Percentiles rank a stretch among this genome's conserved stretches.
Evolutionary conservation across 2,113 vertebrate species (phyloP).

Genomic region (Anguilla rostrata): DNA sequence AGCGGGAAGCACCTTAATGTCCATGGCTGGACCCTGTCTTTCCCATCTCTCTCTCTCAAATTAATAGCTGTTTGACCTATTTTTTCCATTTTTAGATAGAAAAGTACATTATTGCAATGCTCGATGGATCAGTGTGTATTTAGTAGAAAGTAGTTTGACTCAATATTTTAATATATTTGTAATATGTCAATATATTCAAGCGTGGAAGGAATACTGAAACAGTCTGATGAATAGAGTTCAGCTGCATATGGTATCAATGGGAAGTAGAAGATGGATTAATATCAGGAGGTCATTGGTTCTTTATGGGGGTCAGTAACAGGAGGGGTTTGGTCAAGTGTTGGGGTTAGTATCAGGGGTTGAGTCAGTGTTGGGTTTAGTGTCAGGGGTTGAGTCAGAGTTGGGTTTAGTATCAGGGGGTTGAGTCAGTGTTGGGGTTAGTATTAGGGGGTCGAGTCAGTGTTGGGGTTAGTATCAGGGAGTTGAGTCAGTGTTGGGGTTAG

Average conservation of each 20-base stretch:
- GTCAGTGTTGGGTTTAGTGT: too few species aligned
- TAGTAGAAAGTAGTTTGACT: not conserved
- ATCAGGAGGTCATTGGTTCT: not conserved
- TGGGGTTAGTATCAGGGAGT: slow-evolving; percentile 41
- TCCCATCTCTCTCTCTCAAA: slow-evolving; percentile 16
- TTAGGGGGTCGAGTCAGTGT: not conserved
- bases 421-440: too few species aligned
- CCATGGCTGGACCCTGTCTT: not conserved
- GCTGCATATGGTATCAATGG: not conserved
- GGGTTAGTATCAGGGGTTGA: too few species aligned
- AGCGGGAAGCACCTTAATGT: not conserved
- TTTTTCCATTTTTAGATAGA: not conserved
- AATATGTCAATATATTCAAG: too few species aligned
- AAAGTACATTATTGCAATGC: not conserved
- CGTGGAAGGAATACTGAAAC: too few species aligned
- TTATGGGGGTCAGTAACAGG: too few species aligned
- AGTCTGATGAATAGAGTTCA: too few species aligned
- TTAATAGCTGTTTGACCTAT: slow-evolving; percentile 16
- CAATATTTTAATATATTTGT: too few species aligned
- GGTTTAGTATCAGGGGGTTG: too few species aligned
- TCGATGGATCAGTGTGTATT: not conserved
- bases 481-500: too few species aligned
- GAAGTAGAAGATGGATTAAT: not conserved
- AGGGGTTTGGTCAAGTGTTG: not conserved
- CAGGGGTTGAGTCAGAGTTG: not conserved